These are phyloP conservation scores for Meloidogyne floridensis DNA, from an alignment of 1,140 invertebrate genomes.

Conservation along the genomic window DNA sequence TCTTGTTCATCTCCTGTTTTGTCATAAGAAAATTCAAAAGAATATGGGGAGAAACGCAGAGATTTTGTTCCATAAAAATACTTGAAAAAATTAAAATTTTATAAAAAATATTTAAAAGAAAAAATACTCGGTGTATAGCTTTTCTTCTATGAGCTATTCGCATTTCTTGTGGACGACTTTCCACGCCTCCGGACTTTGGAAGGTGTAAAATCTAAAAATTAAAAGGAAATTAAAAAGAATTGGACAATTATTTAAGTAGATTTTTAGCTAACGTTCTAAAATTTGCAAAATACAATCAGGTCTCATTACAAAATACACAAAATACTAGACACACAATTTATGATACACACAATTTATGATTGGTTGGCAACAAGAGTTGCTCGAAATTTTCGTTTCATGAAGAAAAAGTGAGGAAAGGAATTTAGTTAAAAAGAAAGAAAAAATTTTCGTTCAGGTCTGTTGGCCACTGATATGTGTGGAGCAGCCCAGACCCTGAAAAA, in stretches of 20 bases:
- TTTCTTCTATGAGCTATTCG: slow-evolving; percentile 30
- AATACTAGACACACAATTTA: too few species aligned
- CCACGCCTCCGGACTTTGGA: slow-evolving; percentile 55
- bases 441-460: too few species aligned
- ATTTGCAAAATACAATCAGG: background rate
- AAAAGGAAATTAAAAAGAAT: slow-evolving; percentile 15
- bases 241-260: background rate
- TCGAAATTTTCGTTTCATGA: too few species aligned
- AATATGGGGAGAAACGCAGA: slow-evolving; percentile 33
- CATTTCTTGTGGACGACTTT: slow-evolving; percentile 38
- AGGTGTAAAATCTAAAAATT: slow-evolving; percentile 43
- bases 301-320: too few species aligned
- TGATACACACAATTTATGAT: background rate
- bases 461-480: too few species aligned
- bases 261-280: too few species aligned
- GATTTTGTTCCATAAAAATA: slow-evolving; percentile 53
- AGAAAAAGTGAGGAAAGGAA: too few species aligned
- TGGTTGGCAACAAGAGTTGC: too few species aligned
- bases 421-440: too few species aligned
- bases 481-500: background rate
- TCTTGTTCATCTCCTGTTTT: slow-evolving; percentile 46
- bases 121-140: slow-evolving; percentile 40
- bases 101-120: slow-evolving; percentile 25
- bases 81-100: slow-evolving; percentile 31
- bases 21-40: slow-evolving; percentile 48